Evolutionary conservation across 2,113 vertebrate species (phyloP), one percentile per base, ranked within the genome.

Genomic region (Pygoscelis adeliae): DNA sequence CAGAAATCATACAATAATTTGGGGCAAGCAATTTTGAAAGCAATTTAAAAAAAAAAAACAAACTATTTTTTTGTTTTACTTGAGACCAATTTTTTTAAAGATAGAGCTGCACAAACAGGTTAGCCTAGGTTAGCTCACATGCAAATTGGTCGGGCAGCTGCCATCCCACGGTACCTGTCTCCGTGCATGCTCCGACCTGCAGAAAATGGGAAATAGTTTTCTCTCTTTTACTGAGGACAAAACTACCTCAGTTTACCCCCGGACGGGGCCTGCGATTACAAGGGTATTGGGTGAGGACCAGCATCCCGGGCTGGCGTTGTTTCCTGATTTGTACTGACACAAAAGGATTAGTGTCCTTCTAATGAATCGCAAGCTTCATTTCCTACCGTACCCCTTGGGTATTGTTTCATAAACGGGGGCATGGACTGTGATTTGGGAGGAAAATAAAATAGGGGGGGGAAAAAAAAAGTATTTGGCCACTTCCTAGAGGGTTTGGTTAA

Each of bases 201-300:
- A 91, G 95, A 70, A 94, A 85, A 95, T 69, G 81, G 94, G 70
- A 96, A 96, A 93, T 89, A 85, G 44, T 74, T 96, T 89, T 82
- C 26, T 46, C 23, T 59, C 44, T 87, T 84, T 71, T 30, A 32
- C 66, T 16, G 36, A 72, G 62, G 21, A 53, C 67, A 74, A 78
- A 92, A 26, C 76, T 61, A 53, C 58, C 66, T 91, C 49, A 73
- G 73, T 38, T 83, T 46, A 46, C 9, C 66, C 65, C 78, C 1
- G 1, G 70, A 49, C 5, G 2, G 22, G 58, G 44, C 44, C 67
- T 42, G 58, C 3, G 22, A 80, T 95, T 83, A 46, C 56, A n/a
- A 38, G 40, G 49, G 84, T 27, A 73, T 96, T 66, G 83, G 87
- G 91, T 6, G 46, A 92, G 87, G 87, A 70, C 36, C 94, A 94